phyloP scores from a whole-genome alignment of 1,140 invertebrate genomes.

The Drosophila tsacasi region DNA sequence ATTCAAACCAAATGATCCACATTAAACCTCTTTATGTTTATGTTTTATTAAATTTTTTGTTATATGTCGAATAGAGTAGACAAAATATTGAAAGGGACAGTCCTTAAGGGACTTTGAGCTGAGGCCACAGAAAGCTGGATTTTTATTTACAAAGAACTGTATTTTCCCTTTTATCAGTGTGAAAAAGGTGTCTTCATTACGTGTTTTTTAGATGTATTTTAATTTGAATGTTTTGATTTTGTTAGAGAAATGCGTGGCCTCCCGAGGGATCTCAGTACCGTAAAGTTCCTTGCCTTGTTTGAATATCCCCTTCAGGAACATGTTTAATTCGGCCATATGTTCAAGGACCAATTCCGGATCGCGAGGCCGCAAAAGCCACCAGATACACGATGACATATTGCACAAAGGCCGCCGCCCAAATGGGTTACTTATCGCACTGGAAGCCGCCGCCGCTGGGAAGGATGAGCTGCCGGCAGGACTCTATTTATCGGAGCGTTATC shows the following conservation, averaged over 20 bases:
- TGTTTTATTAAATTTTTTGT: no score
- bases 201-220: not conserved
- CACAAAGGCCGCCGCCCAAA: slow-evolving; percentile 35
- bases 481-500: slow-evolving; percentile 69
- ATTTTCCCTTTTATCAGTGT: not conserved
- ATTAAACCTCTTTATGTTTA: no score
- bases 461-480: slow-evolving; percentile 44
- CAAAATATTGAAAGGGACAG: not conserved
- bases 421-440: slow-evolving; percentile 65
- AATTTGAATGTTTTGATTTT: not conserved
- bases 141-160: not conserved
- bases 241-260: not conserved
- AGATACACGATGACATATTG: slow-evolving; percentile 43
- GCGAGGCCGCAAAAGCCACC: slow-evolving; percentile 46
- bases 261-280: not conserved
- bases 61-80: no score
- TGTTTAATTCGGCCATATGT: slow-evolving; percentile 58
- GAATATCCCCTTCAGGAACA: slow-evolving; percentile 13
- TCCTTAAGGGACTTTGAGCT: not conserved
- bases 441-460: slow-evolving; percentile 18
- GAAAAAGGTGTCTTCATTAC: not conserved
- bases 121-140: not conserved
- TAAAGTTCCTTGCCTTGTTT: not conserved
- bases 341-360: slow-evolving; percentile 33
- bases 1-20: no score